Conservation (phyloP, 1,140 invertebrate genomes). For the Lordiphosa stackelbergi region DNA sequence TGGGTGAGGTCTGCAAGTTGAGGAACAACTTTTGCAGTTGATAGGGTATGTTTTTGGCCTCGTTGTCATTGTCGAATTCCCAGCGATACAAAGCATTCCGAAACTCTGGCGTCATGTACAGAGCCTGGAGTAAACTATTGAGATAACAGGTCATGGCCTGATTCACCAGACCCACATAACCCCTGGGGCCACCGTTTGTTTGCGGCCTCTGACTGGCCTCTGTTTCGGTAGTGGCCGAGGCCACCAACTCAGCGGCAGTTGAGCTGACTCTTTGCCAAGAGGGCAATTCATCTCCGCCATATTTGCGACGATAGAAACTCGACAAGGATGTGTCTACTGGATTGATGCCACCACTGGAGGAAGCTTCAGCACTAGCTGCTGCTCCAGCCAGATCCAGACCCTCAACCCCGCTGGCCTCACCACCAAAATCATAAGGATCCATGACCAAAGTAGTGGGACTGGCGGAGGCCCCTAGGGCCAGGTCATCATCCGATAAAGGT, state of each 20-base stretch:
- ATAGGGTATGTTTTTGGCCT: conserved; percentile 88
- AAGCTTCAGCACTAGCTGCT: conserved; percentile 1
- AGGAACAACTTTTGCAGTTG: conserved; percentile 93
- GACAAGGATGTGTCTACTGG: conserved; percentile 19
- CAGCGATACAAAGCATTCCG: conserved; percentile 93
- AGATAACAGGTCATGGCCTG: conserved; percentile 97
- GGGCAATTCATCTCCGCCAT: conserved; percentile 39
- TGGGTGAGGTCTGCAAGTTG: conserved; percentile 89
- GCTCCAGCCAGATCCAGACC: conserved; percentile 7
- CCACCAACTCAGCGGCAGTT: conserved; percentile 33
- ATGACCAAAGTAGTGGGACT: conserved; percentile 77
- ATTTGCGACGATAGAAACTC: conserved; percentile 46
- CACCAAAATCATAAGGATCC: conserved; percentile 36
- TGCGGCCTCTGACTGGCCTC: conserved; percentile 13
- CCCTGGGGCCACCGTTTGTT: conserved; percentile 42
- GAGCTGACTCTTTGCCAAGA: conserved; percentile 35
- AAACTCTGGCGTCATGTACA: conserved; percentile 97
- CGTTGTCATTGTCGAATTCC: conserved; percentile 86
- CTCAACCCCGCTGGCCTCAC: conserved; percentile 36
- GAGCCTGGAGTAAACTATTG: conserved; percentile 92
- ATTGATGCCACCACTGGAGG: background rate
- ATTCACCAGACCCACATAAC: conserved; percentile 93
- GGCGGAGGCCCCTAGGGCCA: conserved; percentile 79
- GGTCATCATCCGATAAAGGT: conserved; percentile 77
- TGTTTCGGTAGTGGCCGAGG: conserved; percentile 36